phyloP scores from a whole-genome alignment of 2,888 invertebrate genomes.

The Ochropacha duplaris region DNA sequence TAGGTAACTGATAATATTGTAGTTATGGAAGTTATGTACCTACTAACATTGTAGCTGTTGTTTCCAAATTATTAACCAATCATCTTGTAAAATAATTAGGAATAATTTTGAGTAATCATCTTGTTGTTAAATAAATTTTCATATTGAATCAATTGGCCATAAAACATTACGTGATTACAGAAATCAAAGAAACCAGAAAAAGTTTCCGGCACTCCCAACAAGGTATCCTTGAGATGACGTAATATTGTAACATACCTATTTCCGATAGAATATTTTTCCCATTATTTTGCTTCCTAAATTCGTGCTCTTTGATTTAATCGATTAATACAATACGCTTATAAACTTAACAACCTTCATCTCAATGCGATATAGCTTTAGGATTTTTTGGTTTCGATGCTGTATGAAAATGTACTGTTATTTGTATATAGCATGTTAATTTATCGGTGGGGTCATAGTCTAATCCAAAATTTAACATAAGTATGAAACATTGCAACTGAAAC shows the following conservation, averaged over 20 bases:
- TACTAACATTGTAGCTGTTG: background rate
- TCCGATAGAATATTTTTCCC: slow-evolving; percentile 25
- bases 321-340: slow-evolving; percentile 34
- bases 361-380: slow-evolving; percentile 35
- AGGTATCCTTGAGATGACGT: slow-evolving; percentile 83
- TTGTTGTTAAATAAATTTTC: background rate
- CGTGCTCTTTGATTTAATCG: slow-evolving; percentile 31
- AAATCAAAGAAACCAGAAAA: slow-evolving; percentile 91
- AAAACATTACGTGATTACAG: slow-evolving; percentile 81
- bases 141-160: slow-evolving; percentile 33
- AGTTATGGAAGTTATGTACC: background rate
- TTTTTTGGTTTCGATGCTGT: slow-evolving; percentile 44
- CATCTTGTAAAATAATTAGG: background rate
- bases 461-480: slow-evolving; percentile 16
- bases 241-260: slow-evolving; percentile 26
- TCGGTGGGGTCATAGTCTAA: slow-evolving; percentile 55
- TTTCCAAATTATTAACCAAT: background rate
- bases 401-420: slow-evolving; percentile 28
- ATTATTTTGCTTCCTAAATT: slow-evolving; percentile 33
- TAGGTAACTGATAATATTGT: background rate
- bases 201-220: slow-evolving; percentile 86
- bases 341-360: slow-evolving; percentile 54
- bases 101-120: background rate
- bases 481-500: background rate
- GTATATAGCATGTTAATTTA: slow-evolving; percentile 44